Conservation (phyloP, 1,140 invertebrate species). For the Rhagoletis pomonella region DNA sequence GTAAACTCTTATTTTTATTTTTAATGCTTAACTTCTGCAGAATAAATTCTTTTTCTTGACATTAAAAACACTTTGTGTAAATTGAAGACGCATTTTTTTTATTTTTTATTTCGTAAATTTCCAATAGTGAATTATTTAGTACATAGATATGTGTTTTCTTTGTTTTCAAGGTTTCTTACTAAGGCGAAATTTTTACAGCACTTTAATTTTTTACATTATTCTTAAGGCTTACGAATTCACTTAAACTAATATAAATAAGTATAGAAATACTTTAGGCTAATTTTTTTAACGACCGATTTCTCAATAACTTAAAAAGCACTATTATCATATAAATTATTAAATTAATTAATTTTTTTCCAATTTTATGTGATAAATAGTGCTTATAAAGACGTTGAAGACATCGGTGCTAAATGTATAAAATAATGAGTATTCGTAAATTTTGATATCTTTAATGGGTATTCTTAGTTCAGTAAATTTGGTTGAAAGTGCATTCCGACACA, state of each 20-base stretch:
- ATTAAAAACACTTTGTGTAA: too few species aligned
- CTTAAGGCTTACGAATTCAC: neutral
- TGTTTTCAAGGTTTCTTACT: neutral
- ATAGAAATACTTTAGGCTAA: too few species aligned
- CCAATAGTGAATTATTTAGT: neutral
- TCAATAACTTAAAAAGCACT: neutral
- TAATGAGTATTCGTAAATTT: too few species aligned
- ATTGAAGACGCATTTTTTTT: too few species aligned
- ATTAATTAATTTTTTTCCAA: neutral
- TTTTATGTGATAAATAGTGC: neutral
- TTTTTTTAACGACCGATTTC: too few species aligned
- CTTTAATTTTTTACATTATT: neutral
- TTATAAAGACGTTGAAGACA: neutral
- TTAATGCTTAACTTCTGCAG: too few species aligned
- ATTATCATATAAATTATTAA: neutral
- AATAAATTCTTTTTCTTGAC: too few species aligned
- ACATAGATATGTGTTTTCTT: neutral
- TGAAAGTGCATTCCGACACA: neutral
- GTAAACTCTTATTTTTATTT: too few species aligned
- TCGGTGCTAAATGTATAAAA: too few species aligned
- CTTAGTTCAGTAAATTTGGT: neutral
- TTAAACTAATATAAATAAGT: too few species aligned
- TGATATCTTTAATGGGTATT: neutral
- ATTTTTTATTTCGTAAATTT: neutral
- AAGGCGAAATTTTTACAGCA: conserved; percentile 45